Base-by-base conservation (phyloP, 2,113 vertebrate species). In the Cariama cristata region DNA sequence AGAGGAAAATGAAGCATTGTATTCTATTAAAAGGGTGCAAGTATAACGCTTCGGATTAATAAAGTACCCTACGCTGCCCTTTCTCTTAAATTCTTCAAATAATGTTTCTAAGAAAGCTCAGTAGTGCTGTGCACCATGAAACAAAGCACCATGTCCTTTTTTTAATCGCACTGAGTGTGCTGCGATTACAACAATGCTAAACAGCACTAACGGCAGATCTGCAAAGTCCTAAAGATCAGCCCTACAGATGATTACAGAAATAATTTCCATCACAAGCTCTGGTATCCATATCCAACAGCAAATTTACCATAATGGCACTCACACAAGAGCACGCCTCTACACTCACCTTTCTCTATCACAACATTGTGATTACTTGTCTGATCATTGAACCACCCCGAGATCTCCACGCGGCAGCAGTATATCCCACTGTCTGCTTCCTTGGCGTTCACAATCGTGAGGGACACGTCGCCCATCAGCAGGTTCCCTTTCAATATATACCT, bases 321-420 rank as follows among this genome's bases (percentile, higher is more conserved):
- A 23, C 47, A 67, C 18, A 77, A 10, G 19, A 58, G 30, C 59
- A 14, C 15, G 6, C 22, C 45, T 24, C 92, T 87, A 33, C 73
- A 49, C 97, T 98, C 79, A 98, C 98, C 97, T 96, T 87, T 94
- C 11, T 28, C 42, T 73, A 98, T 32, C 28, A 96, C 63, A 89
- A 98, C 77, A 4, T 59, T 4, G 5, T 67, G 2, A 55, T 93
- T 76, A 2, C 2, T 21, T 53, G 63, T 91, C 6, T 63, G 21
- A n/a, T 99, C 99, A 5, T 99, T 99, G 95, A 99, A 99, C 97
- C 2, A 96, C 6, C 99, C 99, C 0, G 20, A 11, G 67, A 98
- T 33, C 85, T 98, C 98, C 32, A 99, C 83, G 5, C 98, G 98
- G 90, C 99, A 99, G 95, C 99, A 99, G 18, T 99, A 99, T 2